A percentile compares a stretch with the other conserved stretches of the same genome.
These are phyloP conservation scores for Neelides folsomi DNA, from an alignment of 2,888 invertebrate genomes.

Conservation along the genomic window DNA sequence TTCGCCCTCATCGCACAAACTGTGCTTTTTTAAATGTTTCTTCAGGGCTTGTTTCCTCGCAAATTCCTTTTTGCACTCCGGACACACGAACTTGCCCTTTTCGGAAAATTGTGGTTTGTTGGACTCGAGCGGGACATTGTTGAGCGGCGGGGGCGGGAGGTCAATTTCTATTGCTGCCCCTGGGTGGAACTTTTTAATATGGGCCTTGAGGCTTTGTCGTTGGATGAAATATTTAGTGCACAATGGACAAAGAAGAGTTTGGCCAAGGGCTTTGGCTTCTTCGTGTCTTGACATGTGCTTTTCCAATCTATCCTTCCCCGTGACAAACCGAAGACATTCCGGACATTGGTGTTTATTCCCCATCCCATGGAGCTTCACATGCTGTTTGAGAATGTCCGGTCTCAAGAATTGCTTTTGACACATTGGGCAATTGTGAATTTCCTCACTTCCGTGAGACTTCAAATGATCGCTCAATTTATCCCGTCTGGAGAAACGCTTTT, in stretches of 20 bases:
- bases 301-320: conserved; percentile 17
- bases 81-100: background rate
- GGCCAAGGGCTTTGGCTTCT: conserved; percentile 19
- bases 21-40: conserved; percentile 14
- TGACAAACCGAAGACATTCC: conserved; percentile 25
- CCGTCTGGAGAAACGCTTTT: conserved; percentile 19
- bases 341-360: conserved; percentile 25
- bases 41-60: conserved; percentile 11
- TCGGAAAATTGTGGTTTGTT: background rate
- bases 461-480: conserved; percentile 26
- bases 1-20: background rate
- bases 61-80: conserved; percentile 9
- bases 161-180: background rate
- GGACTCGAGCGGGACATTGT: background rate
- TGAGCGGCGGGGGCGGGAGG: background rate
- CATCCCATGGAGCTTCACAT: conserved; percentile 23
- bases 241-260: conserved; percentile 18
- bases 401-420: conserved; percentile 24
- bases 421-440: conserved; percentile 21
- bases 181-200: conserved; percentile 24
- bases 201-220: conserved; percentile 23
- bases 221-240: conserved; percentile 28
- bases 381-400: conserved; percentile 25
- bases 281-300: conserved; percentile 26
- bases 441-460: conserved; percentile 21